Conservation (phyloP, 1,140 invertebrate species). For the Rhopalosiphum padi region DNA sequence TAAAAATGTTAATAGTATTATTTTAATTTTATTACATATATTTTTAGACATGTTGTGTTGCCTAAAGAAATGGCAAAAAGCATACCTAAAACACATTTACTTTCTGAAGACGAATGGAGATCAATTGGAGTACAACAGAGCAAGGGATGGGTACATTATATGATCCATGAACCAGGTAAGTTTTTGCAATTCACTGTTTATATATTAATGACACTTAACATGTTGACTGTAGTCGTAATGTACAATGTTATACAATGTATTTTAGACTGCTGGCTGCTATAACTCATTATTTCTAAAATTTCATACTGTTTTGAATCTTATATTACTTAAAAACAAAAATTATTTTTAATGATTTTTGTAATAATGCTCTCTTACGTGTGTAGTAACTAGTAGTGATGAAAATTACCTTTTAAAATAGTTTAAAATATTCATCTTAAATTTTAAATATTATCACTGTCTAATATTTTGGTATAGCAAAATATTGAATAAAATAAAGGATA, state of each 20-base stretch:
- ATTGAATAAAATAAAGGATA: background rate
- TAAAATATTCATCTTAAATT: no score
- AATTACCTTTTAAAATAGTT: no score
- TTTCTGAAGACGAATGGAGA: constrained; percentile 92
- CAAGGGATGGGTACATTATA: constrained; percentile 94
- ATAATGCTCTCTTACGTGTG: background rate
- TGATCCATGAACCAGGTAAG: constrained; percentile 87
- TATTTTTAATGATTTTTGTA: background rate
- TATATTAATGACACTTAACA: no score
- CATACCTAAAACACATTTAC: constrained; percentile 88
- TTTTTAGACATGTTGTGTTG: constrained; percentile 87
- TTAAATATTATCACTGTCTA: background rate
- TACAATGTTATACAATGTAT: background rate
- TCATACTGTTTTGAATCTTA: background rate
- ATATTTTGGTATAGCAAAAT: background rate
- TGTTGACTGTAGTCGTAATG: no score
- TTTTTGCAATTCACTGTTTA: background rate
- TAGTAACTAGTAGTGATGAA: no score
- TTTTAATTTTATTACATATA: constrained; percentile 56
- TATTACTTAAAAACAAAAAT: background rate
- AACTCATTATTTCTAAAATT: background rate
- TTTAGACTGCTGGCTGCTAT: background rate
- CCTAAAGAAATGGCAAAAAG: constrained; percentile 89
- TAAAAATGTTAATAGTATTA: background rate
- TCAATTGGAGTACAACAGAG: constrained; percentile 91